Evolutionary conservation across 2,797 vertebrate genomes (phyloP).

Genomic region (Sebastes iracundus): DNA sequence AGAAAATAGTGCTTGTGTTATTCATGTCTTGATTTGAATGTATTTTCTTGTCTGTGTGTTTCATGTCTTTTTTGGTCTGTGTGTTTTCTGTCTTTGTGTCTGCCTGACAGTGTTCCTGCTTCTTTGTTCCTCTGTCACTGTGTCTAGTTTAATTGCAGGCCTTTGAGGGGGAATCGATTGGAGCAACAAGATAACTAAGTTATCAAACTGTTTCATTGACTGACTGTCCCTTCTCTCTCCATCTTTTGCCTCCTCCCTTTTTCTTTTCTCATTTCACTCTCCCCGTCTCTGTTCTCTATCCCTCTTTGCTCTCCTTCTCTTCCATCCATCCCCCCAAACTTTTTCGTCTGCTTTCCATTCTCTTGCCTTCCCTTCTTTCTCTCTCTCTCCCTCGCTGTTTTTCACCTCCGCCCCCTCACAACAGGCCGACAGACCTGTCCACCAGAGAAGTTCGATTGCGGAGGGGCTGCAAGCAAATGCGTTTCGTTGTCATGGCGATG

Average conservation of each 20-base stretch:
- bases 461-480: conserved; percentile 90
- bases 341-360: not conserved
- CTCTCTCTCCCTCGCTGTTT: not conserved
- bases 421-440: conserved; percentile 92
- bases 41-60: not conserved
- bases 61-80: not conserved
- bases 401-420: conserved; percentile 10
- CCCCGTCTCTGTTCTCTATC: not conserved
- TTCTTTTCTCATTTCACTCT: conserved; percentile 31
- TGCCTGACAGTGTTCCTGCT: conserved; percentile 18
- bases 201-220: conserved; percentile 78
- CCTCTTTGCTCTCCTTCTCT: not conserved
- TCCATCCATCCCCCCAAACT: not conserved
- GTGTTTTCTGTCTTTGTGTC: conserved; percentile 17
- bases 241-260: conserved; percentile 46
- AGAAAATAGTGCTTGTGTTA: not conserved
- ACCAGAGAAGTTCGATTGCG: conserved; percentile 95
- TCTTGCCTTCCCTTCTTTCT: not conserved
- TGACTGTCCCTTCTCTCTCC: conserved; percentile 63
- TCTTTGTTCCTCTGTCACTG: conserved; percentile 57
- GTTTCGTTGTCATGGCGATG: conserved; percentile 95
- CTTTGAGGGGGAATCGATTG: conserved; percentile 70
- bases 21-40: not conserved
- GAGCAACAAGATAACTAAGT: conserved; percentile 75
- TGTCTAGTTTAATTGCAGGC: conserved; percentile 67